Conservation (phyloP, 1,140 invertebrate species). For the Heterodera carotae region DNA sequence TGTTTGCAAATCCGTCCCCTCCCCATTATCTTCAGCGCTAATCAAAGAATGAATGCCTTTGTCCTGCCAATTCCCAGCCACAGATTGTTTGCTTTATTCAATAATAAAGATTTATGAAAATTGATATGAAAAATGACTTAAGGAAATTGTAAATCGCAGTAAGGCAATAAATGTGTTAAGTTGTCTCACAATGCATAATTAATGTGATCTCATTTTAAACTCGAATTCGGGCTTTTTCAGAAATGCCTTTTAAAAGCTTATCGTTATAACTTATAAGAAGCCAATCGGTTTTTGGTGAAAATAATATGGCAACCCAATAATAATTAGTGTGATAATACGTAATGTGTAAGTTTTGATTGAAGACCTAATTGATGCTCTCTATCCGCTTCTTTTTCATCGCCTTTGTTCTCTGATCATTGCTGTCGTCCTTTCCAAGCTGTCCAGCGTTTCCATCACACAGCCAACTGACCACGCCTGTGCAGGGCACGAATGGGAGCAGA, state of each 20-base stretch:
- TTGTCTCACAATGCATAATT: no score
- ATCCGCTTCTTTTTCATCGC: neutral
- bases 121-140: no score
- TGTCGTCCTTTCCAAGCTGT: slow-evolving; percentile 30
- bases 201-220: no score
- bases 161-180: no score
- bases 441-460: slow-evolving; percentile 76
- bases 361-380: neutral
- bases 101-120: neutral
- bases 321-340: no score
- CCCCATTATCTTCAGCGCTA: neutral
- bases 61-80: neutral
- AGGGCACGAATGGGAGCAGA: slow-evolving; percentile 81
- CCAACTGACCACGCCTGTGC: slow-evolving; percentile 95
- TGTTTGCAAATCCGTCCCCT: neutral
- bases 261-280: no score
- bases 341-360: no score
- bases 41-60: neutral
- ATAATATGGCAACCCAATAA: no score
- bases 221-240: no score
- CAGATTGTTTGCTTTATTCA: neutral
- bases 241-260: no score
- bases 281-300: no score
- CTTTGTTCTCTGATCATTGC: neutral
- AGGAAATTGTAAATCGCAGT: no score